Conservation (phyloP, 2,797 vertebrate genomes). For the Hypotaenidia okinawae region DNA sequence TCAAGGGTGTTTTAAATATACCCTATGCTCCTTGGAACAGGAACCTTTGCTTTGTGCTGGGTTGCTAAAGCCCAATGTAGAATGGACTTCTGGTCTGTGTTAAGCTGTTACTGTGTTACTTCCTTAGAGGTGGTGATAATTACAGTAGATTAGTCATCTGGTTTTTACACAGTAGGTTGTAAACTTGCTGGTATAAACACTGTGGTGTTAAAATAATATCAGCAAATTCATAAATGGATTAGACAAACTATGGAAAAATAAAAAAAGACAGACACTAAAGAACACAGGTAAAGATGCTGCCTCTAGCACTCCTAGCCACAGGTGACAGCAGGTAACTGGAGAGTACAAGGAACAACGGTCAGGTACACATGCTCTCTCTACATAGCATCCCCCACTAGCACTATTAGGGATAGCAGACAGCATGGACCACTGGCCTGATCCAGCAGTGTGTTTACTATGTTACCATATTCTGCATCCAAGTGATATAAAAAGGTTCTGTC, state of each 20-base stretch:
- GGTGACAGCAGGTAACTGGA: fast-evolving
- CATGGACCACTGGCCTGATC: neutral
- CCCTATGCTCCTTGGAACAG: neutral
- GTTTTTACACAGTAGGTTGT: neutral
- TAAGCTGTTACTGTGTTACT: neutral
- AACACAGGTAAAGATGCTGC: neutral
- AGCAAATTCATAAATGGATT: neutral
- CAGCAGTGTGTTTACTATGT: neutral
- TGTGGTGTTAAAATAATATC: neutral
- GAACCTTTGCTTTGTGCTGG: neutral
- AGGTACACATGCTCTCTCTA: neutral
- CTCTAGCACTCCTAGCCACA: neutral
- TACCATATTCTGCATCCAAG: neutral
- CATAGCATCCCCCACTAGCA: neutral
- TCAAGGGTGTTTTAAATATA: neutral
- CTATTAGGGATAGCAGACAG: neutral
- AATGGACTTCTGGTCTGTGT: neutral
- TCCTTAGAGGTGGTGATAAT: neutral
- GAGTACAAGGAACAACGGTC: neutral
- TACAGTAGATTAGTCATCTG: neutral
- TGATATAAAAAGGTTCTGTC: neutral
- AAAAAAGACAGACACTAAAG: neutral
- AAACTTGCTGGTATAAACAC: neutral
- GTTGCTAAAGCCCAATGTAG: neutral
- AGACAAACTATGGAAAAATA: neutral